Percentiles rank a stretch among this genome's conserved stretches.
Evolutionary conservation across 2,888 invertebrate genomes (phyloP).

Genomic region (Epinotia brunnichana): DNA sequence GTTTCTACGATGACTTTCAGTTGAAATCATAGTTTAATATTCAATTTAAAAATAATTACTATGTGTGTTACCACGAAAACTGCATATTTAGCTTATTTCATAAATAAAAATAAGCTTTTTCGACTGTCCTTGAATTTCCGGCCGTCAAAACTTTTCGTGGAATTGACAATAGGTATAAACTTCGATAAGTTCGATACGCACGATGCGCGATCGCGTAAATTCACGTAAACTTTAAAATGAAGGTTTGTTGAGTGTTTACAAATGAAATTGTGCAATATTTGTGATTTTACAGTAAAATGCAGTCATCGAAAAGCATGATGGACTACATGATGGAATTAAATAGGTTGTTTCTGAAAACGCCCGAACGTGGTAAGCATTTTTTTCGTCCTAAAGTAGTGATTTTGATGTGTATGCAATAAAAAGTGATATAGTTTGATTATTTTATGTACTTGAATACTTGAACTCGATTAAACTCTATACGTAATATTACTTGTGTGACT

Average conservation of each 20-base stretch:
- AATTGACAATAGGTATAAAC: conserved; percentile 19
- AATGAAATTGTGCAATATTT: conserved; percentile 47
- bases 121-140: conserved; percentile 7
- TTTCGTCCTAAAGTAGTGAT: background rate
- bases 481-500: background rate
- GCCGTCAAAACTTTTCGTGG: conserved; percentile 32
- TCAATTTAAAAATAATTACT: background rate
- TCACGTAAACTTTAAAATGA: conserved; percentile 31
- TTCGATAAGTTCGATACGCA: background rate
- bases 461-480: no score
- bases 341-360: conserved; percentile 58
- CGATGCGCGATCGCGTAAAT: background rate
- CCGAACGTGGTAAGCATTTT: conserved; percentile 62
- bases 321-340: conserved; percentile 66
- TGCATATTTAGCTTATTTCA: background rate
- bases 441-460: background rate
- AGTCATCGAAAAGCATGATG: conserved; percentile 60
- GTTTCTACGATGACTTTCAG: background rate
- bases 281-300: conserved; percentile 58
- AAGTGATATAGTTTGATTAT: background rate
- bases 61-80: background rate
- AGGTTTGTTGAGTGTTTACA: conserved; percentile 45
- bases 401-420: background rate
- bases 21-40: background rate
- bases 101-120: background rate